Base-by-base conservation (phyloP, 2,113 vertebrate species). In the Mesocricetus auratus region DNA sequence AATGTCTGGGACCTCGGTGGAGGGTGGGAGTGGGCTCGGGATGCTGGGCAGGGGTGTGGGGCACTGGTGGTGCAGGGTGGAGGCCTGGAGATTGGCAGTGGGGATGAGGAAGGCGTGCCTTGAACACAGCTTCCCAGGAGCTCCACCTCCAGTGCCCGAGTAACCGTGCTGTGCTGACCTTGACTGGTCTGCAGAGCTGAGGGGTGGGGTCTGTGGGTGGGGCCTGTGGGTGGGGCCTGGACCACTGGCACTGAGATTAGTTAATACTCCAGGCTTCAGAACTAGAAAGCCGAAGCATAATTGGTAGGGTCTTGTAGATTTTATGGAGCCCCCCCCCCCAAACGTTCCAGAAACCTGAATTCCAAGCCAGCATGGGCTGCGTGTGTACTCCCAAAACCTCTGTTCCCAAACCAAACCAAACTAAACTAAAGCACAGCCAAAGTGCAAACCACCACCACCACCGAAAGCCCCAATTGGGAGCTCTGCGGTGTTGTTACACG, bases 61-160 rank as follows among this genome's bases (percentile, higher is more conserved):
- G 53, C 3, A 8, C 47, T 1, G 24, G 53, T 3, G 2, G 22
- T 12, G 21, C 0, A 7, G 26, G 13, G n/a, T 56, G n/a, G 5
- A 12, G n/a, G 89, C n/a, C 21, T 17, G 66, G 88, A 0, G 79
- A 62, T 12, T 22, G 87, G 36, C 7, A 50, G 17, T 5, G 10
- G 56, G 75, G 58, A 47, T 7, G 42, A 73, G 88, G 89, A 79
- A 64, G 85, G 64, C 0, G 42, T 42, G n/a, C 22, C 31, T 94
- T 56, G 45, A 22, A 53, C 31, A 26, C 45, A 13, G 74, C 11
- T 86, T 39, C 24, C 7, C 56, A 56, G 50, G 31, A 7, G 21
- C 31, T 47, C 39, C 15, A 62, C 81, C 50, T 78, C 39, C 12
- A 31, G 33, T 31, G 39, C 42, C 42, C 50, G 71, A 79, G 97